Evolutionary conservation across 2,113 vertebrate genomes (phyloP), one percentile per base, ranked within the genome.

Genomic region (Chlamydotis undulata): DNA sequence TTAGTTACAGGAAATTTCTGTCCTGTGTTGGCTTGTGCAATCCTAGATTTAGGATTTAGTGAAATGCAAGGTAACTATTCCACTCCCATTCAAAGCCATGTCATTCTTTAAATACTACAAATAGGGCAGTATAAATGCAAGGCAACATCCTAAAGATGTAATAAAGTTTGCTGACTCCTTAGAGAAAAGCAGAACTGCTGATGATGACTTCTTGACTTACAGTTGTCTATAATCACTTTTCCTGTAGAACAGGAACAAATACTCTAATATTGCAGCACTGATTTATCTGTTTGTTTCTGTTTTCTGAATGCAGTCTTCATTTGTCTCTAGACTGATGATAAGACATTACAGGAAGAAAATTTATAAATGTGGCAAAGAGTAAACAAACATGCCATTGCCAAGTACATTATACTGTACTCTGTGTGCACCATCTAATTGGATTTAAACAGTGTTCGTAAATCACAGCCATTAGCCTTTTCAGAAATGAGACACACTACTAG

Each of bases 271-370:
- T 26, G 6, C 37, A 95, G 64, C 71, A 95, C 53, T 82, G 91
- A 95, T 81, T 76, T 80, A 92, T 69, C 67, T 93, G 80, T 94
- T 96, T 96, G 56, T 86, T 97, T 91, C 78, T 79, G 69, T 95
- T 95, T 89, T 95, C 73, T 74, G 91, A 82, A 94, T 17, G 45
- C 14, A 24, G 33, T 35, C 18, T 60, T 89, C 8, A 75, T 77
- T 90, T 79, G 84, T 90, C 67, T 95, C 74, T 87, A 53, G 50
- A 91, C 52, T 89, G 90, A 91, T 75, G 47, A 78, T 50, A 49
- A 93, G 70, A 76, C 14, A 60, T 56, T 83, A 81, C 26, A 74
- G 87, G 68, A 75, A 64, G 29, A 73, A 80, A 73, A 89, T 61
- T 83, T 61, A 83, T 59, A 86, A 82, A 89, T 65, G 22, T 11